Base-by-base conservation (phyloP, 2,797 vertebrate genomes). In the Sandelia bainsii region DNA sequence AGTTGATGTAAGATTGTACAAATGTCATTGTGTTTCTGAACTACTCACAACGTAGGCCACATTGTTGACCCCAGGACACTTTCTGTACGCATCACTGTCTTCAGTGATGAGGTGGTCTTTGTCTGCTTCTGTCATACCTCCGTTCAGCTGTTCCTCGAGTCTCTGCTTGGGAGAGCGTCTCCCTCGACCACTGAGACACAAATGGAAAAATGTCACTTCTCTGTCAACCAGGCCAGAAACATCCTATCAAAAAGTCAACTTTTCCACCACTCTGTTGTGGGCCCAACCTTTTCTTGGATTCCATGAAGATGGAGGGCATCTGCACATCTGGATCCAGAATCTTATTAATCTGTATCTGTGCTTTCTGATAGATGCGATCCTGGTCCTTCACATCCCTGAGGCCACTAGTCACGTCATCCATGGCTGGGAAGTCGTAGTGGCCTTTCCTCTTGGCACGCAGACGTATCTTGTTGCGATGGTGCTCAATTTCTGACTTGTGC, bases 401-500 rank as follows among this genome's bases (percentile, higher is more conserved):
- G 52, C 95, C 92, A 3, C 88, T 79, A 1, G 76, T 85, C 88
- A 96, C 68, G 11, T 98, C 96, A 16, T 99, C 97, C 94, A 98
- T 96, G 71, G 97, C 90, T 0, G 98, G 98, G 81, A 99, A 99
- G 82, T 99, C 98, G 0, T 99, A 99, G 91, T 99, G 98, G 27
- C 98, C 98, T 69, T 97, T 97, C 71, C 98, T 96, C 89, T 99
- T 99, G 84, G 97, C 98, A 0, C 98, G 96, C 61, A 99, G 96
- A 8, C 98, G 96, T 59, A 99, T 99, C 92, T 99, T 99, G 87
- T 99, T 99, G 40, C 98, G 97, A 75, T 99, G 97, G 69, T 99
- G 98, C 80, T 99, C 98, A 0, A 99, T 99, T 93, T 99, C 98
- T 0, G 98, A 99, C 87, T 99, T 99, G 80, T 99, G 98, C 80